Evolutionary conservation across 2,113 vertebrate genomes (phyloP), one percentile per base, ranked within the genome.

Genomic region (Sceloporus tristichus): DNA sequence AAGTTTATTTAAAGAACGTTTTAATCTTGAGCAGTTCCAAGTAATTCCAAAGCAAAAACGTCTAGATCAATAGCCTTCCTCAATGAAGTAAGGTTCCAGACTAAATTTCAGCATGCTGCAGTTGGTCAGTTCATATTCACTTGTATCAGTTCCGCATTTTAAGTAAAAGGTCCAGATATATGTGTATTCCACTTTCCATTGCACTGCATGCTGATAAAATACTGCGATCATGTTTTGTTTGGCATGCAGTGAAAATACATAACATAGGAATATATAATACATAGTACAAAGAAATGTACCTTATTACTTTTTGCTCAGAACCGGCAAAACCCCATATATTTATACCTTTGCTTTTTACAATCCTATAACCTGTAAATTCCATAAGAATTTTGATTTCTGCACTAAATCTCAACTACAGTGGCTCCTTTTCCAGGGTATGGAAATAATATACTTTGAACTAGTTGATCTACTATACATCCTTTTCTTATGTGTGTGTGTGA

Each of bases 381-480:
- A 42, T 65, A 19, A 5, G 70, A 80, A 8, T 21, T 71, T 53
- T 53, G 65, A 70, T 70, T 71, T 29, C 70, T n/a, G 16, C 40
- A 11, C 76, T 84, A 19, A 56, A 23, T 34, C 29, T 84, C n/a
- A 73, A 34, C n/a, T 70, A 70, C 2, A 54, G 29, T 42, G 29
- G 48, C 25, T 40, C 13, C 23, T 59, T 81, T 34, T 23, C 27
- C 59, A 84, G 19, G 8, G 77, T 29, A 78, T 90, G 79, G 70
- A 78, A 92, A 88, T 65, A 79, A 38, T 38, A 10, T 85, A 40
- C 79, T 77, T 56, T 40, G 82, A 29, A 34, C 42, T 90, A 85
- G 10, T 10, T 27, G 27, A 79, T 71, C 62, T 38, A 9, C n/a
- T 68, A 14, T 14, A 54, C 14, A 86, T n/a, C 13, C 18, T 79